phyloP scores from a whole-genome alignment of 1,140 invertebrate genomes.

The Nephotettix cincticeps region DNA sequence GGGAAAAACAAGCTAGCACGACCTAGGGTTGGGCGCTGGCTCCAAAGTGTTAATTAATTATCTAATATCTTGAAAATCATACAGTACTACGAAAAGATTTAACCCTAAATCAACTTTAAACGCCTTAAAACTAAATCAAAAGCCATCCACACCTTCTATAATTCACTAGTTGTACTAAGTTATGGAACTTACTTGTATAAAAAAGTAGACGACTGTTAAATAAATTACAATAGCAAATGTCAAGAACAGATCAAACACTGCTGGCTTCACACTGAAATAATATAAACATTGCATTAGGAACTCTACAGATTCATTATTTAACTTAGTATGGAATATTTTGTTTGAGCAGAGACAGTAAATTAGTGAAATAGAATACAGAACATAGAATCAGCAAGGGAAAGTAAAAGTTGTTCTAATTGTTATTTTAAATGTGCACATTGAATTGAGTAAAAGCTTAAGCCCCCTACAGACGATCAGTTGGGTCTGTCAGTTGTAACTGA shows the following conservation, averaged over 20 bases:
- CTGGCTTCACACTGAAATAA: conserved; percentile 88
- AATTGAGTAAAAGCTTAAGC: too few species aligned
- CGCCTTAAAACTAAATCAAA: neutral
- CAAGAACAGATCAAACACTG: conserved; percentile 94
- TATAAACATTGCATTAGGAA: too few species aligned
- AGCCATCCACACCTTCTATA: neutral
- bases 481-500: too few species aligned
- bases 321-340: too few species aligned
- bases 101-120: neutral
- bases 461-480: too few species aligned
- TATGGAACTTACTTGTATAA: conserved; percentile 61
- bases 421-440: too few species aligned
- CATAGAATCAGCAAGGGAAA: too few species aligned
- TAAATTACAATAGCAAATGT: conserved; percentile 84
- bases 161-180: neutral
- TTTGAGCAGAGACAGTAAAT: too few species aligned
- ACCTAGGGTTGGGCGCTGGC: neutral
- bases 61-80: neutral
- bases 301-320: too few species aligned
- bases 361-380: too few species aligned
- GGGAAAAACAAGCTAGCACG: neutral
- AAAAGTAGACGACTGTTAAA: conserved; percentile 76
- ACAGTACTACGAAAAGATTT: neutral
- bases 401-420: too few species aligned
- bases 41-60: neutral